Conservation (phyloP, 2,113 vertebrate genomes). For the Zapornia atra region DNA sequence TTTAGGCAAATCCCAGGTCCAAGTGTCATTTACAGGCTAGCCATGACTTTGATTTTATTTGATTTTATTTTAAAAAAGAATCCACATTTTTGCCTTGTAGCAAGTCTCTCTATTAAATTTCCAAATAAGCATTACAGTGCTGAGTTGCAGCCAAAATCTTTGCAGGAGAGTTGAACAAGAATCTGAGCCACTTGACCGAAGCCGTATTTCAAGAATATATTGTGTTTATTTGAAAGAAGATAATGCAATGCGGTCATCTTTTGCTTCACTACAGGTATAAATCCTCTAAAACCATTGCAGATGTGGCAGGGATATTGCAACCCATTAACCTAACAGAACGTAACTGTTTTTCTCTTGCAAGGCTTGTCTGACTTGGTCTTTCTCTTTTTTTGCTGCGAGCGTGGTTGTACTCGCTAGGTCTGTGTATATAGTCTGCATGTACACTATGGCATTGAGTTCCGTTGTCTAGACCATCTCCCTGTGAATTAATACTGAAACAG, state of each 20-base stretch:
- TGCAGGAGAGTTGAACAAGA: neutral
- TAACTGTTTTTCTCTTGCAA: slow-evolving; percentile 55
- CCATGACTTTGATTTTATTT: neutral
- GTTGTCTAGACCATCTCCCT: slow-evolving; percentile 13
- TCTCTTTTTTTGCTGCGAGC: neutral
- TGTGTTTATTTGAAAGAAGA: slow-evolving; percentile 63
- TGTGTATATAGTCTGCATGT: neutral
- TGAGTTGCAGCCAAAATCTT: slow-evolving; percentile 4
- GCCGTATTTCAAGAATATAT: slow-evolving; percentile 56
- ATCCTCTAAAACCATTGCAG: slow-evolving; percentile 63
- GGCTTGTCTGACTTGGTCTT: neutral
- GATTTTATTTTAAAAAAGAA: neutral
- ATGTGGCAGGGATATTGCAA: slow-evolving; percentile 66
- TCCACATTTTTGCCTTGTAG: neutral
- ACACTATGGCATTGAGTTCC: neutral
- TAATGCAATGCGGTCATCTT: slow-evolving; percentile 66
- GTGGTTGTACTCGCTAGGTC: neutral
- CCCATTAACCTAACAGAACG: slow-evolving; percentile 64
- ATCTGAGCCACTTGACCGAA: slow-evolving; percentile 50
- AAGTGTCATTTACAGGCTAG: neutral
- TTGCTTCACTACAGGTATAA: slow-evolving; percentile 63
- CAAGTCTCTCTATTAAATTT: neutral
- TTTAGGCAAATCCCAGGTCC: neutral
- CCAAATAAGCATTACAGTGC: neutral
- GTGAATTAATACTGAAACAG: neutral